These are phyloP conservation scores for Aplodontia rufa DNA, from an alignment of 2,113 vertebrate species.

Conservation along the genomic window DNA sequence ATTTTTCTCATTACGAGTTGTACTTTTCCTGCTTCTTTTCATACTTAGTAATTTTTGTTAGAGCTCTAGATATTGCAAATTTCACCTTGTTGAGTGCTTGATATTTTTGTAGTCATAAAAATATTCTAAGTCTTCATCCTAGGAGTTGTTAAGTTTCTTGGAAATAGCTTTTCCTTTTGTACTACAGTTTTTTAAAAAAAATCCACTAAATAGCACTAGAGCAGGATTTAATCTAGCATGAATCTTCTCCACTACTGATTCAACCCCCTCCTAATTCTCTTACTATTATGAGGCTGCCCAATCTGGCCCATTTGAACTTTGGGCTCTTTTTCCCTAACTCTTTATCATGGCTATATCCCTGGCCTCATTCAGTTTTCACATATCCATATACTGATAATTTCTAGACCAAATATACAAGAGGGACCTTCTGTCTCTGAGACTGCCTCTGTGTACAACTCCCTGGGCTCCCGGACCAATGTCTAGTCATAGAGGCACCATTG, in stretches of 20 bases:
- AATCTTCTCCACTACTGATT: background rate
- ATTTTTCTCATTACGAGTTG: background rate
- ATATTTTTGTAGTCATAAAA: background rate
- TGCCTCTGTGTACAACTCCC: background rate
- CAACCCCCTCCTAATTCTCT: background rate
- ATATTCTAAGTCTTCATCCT: background rate
- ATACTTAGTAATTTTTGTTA: background rate
- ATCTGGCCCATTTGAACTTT: background rate
- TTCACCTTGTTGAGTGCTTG: background rate
- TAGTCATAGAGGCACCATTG: background rate
- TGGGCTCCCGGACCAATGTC: background rate
- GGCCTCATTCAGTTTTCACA: background rate
- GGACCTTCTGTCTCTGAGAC: background rate
- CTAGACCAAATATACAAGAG: background rate
- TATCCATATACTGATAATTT: background rate
- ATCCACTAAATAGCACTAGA: background rate
- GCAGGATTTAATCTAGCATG: background rate
- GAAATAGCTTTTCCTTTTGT: background rate
- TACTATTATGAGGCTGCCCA: background rate
- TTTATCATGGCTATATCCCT: background rate
- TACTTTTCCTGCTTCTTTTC: background rate
- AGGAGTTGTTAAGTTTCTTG: background rate
- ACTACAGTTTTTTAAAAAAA: background rate
- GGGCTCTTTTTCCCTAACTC: background rate
- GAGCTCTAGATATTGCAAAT: background rate